Base-by-base conservation (phyloP, 2,113 vertebrate species). In the Tachysurus fulvidraco region DNA sequence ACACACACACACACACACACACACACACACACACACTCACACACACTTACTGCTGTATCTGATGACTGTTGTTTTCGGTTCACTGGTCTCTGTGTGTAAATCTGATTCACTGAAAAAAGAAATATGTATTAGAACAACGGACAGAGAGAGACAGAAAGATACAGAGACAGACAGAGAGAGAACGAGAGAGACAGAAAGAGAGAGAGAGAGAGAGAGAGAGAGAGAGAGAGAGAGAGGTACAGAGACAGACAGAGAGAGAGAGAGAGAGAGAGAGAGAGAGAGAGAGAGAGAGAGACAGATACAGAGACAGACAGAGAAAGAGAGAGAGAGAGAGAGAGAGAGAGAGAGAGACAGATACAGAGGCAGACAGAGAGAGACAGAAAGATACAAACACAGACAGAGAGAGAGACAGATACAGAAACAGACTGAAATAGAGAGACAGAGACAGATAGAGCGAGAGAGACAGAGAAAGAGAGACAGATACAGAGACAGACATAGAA, bases 61-160 rank as follows among this genome's bases (percentile, higher is more conserved):
- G 90, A 88, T 2, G 93, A 92, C 0, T 89, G 85, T 7, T 76
- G 91, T 88, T 89, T 91, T 52, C 9, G 65, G 3, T 41, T 91
- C 80, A 74, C 4, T 5, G 91, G 91, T 21, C 92, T 93, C 44
- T 89, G 88, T 28, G 92, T 93, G 89, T 94, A 93, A 85, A 95
- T 93, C 88, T 94, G 92, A 2, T 94, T 92, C 84, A 92, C 96
- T 96, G 93, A 86, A 88, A 90, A 44, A 84, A 2, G 62, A 71
- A 81, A 41, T 28, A 81, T 1, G 8, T 19, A 77, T 88, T 13
- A 78, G 19, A 60, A 65, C 44, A 12, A 71, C 25, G 21, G 25
- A 64, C 19, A 13, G 28, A 83, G 69, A 19, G 64, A 19, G n/a
- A 64, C 11, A 82, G 12, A 67, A 0, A 30, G n/a, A n/a, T 0